Base-by-base conservation (phyloP, 2,113 vertebrate genomes). In the Pollachius pollachius region DNA sequence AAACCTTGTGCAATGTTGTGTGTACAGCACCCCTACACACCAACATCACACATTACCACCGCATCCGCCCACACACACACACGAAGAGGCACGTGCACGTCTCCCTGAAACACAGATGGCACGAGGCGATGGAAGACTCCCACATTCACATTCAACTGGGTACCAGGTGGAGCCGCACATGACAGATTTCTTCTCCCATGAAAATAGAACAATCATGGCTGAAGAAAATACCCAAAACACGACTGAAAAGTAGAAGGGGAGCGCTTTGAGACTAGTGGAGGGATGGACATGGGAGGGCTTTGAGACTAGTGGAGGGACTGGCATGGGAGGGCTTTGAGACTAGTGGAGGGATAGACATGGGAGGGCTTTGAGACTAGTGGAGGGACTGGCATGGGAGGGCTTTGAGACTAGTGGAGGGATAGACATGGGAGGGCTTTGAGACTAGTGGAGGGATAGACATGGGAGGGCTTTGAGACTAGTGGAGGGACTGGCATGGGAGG, bases 121-220 rank as follows among this genome's bases (percentile, higher is more conserved):
- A 54, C 30, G 30, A 16, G 13, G 13, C 52, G 3, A 16, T 54
- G 12, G 5, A 54, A 16, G 16, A 16, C 52, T 54, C 52, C 12
- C 16, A 54, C 70, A 63, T n/a, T 61, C 59, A 15, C 5, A 61
- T 7, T 3, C 18, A 52, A 12, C 9, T 34, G 4, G 30, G 30
- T 34, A 34, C 30, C 59, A 61, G 18, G 12, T 25, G 48, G 34
- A 68, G 58, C 56, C 48, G n/a, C 66, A 52, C 2, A 17, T 48
- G 4, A 68, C 41, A 68, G 52, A 76, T 65, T 69, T 34, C 1
- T 60, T 7, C 58, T 17, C 57, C 75, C 1, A 67, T 74, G 1
- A 62, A 56, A 71, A 58, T 37, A 4, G 52, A 68, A 64, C 41
- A 71, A 75, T 58, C n/a, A 34, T 34, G 3, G 30, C 30, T 34